phyloP scores from a whole-genome alignment of 2,797 vertebrate genomes.

The Sternarchorhynchus goeldii region DNA sequence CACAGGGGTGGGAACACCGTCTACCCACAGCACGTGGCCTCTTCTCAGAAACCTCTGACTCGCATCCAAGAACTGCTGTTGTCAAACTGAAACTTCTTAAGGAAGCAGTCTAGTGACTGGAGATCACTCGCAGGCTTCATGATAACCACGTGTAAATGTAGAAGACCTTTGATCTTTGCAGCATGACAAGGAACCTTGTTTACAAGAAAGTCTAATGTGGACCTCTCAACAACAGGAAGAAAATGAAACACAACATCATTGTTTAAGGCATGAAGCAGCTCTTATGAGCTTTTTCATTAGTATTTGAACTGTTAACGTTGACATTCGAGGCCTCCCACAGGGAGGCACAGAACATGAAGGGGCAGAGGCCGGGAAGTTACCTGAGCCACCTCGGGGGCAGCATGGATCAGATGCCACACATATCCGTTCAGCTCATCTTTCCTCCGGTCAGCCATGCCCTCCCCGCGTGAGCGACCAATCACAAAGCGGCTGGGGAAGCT shows the following conservation, averaged over 20 bases:
- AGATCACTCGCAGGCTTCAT: background rate
- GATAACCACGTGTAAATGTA: background rate
- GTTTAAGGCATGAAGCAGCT: no score
- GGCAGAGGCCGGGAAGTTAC: constrained; percentile 64
- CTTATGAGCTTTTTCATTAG: no score
- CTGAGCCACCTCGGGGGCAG: constrained; percentile 85
- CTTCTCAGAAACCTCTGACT: constrained; percentile 42
- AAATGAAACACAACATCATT: background rate
- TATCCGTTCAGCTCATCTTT: constrained; percentile 92
- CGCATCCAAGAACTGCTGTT: constrained; percentile 56
- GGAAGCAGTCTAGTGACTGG: background rate
- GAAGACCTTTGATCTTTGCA: background rate
- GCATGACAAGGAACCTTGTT: background rate
- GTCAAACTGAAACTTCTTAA: constrained; percentile 52
- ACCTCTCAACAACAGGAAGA: no score
- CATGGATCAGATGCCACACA: constrained; percentile 90
- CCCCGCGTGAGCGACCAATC: constrained; percentile 89
- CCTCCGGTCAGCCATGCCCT: constrained; percentile 85
- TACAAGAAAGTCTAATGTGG: background rate
- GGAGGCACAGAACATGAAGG: no score
- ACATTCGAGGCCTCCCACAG: background rate
- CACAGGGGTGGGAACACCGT: constrained; percentile 6
- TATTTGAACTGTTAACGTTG: background rate
- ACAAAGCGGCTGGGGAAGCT: constrained; percentile 94
- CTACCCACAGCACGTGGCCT: constrained; percentile 29